Percentiles rank a stretch among this genome's conserved stretches.
Conservation (phyloP, 2,888 invertebrate genomes). For the Tetragonisca angustula region DNA sequence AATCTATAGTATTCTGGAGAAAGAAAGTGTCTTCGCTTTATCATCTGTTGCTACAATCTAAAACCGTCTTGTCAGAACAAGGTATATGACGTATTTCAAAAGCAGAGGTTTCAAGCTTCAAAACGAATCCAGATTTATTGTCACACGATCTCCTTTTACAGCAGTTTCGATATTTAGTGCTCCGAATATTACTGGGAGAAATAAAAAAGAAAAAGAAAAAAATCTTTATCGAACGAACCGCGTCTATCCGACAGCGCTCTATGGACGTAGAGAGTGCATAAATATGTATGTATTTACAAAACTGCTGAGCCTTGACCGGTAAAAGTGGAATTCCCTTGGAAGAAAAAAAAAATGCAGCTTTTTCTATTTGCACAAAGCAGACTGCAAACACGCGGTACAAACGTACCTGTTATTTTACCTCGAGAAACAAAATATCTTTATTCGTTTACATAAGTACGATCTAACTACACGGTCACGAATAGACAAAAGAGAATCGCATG, state of each 20-base stretch:
- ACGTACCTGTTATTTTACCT: neutral
- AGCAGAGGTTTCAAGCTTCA: too few species aligned
- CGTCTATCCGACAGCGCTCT: neutral
- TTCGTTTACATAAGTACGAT: conserved; percentile 54
- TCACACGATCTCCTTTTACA: too few species aligned
- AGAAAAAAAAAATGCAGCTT: neutral
- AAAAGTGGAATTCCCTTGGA: conserved; percentile 5
- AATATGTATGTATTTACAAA: conserved; percentile 20
- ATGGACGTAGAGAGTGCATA: conserved; percentile 9
- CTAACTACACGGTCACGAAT: conserved; percentile 29
- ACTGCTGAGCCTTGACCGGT: neutral
- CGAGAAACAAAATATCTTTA: conserved; percentile 31
- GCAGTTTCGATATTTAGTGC: too few species aligned
- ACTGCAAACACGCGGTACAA: neutral
- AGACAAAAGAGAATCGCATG: conserved; percentile 55
- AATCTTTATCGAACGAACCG: conserved; percentile 7
- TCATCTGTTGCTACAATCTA: too few species aligned
- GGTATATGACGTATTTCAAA: too few species aligned
- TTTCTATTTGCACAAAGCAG: neutral
- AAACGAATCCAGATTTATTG: too few species aligned
- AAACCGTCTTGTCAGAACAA: too few species aligned
- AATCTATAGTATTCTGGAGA: too few species aligned
- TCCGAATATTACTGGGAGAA: too few species aligned
- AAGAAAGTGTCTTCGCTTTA: too few species aligned
- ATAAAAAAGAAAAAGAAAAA: neutral